Conservation (phyloP, 2,888 invertebrate genomes). For the Malthinus flaveolus region DNA sequence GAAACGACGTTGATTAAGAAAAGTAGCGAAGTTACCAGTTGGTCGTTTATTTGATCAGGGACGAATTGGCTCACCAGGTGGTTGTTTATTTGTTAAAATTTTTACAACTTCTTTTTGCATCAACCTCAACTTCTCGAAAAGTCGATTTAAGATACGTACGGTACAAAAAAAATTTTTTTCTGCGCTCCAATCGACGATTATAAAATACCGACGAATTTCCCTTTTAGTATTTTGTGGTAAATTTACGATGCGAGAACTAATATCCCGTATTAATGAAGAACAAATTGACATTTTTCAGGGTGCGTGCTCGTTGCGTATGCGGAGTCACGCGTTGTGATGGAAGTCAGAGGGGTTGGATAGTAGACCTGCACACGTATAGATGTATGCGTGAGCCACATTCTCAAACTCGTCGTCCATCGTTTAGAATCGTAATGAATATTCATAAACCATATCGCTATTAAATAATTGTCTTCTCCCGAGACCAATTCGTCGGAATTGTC, state of each 20-base stretch:
- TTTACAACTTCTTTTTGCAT: too few relatives aligned
- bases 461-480: constrained; percentile 27
- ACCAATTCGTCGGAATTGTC: constrained; percentile 14
- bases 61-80: too few relatives aligned
- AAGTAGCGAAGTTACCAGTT: constrained; percentile 45
- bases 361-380: constrained; percentile 42
- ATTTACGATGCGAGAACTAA: constrained; percentile 52
- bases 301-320: constrained; percentile 56
- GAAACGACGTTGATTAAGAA: constrained; percentile 51
- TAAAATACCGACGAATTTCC: constrained; percentile 29
- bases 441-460: constrained; percentile 32
- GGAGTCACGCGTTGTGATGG: constrained; percentile 48
- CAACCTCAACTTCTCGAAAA: constrained; percentile 9
- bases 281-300: constrained; percentile 57
- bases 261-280: constrained; percentile 56
- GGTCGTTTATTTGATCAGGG: constrained; percentile 37
- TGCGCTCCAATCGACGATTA: constrained; percentile 5
- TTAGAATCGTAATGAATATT: constrained; percentile 35
- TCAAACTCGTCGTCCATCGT: constrained; percentile 41
- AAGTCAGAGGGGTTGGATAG: constrained; percentile 36
- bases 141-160: constrained; percentile 42
- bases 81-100: too few relatives aligned
- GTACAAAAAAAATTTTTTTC: background rate
- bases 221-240: constrained; percentile 28
- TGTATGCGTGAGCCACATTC: constrained; percentile 45